These are phyloP conservation scores for Phania funesta DNA, from an alignment of 2,888 invertebrate species.

Conservation along the genomic window DNA sequence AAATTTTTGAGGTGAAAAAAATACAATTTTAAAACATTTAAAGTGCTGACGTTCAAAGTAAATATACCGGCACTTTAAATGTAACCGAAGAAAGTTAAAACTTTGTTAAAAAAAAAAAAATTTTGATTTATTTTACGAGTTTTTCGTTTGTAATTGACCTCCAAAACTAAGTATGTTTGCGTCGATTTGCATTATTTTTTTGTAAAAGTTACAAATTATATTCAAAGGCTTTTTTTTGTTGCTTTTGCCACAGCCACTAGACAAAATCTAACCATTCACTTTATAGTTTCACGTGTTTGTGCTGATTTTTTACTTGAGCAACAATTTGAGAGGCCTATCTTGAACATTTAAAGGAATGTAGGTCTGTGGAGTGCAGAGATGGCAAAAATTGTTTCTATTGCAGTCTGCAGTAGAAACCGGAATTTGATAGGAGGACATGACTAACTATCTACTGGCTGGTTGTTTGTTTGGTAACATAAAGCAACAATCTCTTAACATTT, in stretches of 20 bases:
- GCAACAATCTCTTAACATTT: constrained; percentile 42
- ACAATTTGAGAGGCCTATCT: constrained; percentile 21
- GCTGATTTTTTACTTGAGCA: constrained; percentile 34
- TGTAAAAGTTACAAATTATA: constrained; percentile 41
- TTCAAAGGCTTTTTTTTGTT: constrained; percentile 20
- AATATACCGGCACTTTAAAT: neutral
- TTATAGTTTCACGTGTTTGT: constrained; percentile 65
- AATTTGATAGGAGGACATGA: constrained; percentile 56
- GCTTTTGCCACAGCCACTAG: constrained; percentile 21
- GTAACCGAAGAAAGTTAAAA: neutral
- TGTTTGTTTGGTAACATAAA: constrained; percentile 26
- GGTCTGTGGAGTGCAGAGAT: constrained; percentile 52
- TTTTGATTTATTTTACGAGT: too few species aligned
- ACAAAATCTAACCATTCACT: constrained; percentile 55
- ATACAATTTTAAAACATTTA: too few species aligned
- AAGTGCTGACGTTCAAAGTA: constrained; percentile 12
- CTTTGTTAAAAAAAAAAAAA: neutral
- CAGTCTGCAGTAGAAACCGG: constrained; percentile 45
- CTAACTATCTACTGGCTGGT: constrained; percentile 15
- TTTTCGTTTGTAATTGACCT: constrained; percentile 43
- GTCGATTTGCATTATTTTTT: constrained; percentile 9
- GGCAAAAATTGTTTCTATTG: constrained; percentile 4
- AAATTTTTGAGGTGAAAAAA: neutral
- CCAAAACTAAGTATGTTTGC: constrained; percentile 56
- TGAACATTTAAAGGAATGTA: constrained; percentile 32